phyloP scores from a whole-genome alignment of 2,113 vertebrate genomes.

The Oplegnathus fasciatus region DNA sequence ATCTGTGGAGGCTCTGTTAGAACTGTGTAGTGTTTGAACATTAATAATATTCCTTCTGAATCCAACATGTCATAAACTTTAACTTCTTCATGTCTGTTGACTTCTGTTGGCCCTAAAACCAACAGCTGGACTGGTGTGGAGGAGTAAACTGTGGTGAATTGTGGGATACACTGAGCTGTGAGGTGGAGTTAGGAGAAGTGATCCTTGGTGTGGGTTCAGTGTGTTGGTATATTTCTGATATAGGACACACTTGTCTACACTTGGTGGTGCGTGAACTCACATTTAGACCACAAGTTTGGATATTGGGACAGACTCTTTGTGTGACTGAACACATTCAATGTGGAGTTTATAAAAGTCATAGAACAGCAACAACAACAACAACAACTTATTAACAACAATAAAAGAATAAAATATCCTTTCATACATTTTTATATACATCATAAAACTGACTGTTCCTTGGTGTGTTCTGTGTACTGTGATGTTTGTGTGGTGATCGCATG shows the following conservation, averaged over 20 bases:
- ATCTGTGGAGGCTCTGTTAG: too few species aligned
- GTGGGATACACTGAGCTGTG: neutral
- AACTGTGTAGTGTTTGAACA: neutral
- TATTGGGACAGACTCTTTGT: too few species aligned
- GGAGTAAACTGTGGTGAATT: neutral
- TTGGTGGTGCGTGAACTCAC: too few species aligned
- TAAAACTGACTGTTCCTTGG: neutral
- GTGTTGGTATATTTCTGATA: neutral
- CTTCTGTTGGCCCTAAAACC: too few species aligned
- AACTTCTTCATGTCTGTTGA: too few species aligned
- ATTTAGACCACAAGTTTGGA: too few species aligned
- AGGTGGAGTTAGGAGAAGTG: too few species aligned
- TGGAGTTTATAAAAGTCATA: neutral
- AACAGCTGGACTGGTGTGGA: neutral
- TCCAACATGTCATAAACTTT: too few species aligned
- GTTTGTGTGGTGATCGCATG: neutral
- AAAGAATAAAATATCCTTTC: neutral
- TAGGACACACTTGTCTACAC: too few species aligned
- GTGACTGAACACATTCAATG: neutral
- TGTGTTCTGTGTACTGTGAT: neutral
- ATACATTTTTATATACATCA: neutral
- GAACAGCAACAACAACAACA: too few species aligned
- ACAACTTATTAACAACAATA: neutral
- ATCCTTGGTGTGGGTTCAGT: neutral
- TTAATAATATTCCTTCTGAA: too few species aligned